A percentile compares a stretch with the other conserved stretches of the same genome.
Evolutionary conservation across 2,797 vertebrate genomes (phyloP).

Genomic region (Sylvia borin): DNA sequence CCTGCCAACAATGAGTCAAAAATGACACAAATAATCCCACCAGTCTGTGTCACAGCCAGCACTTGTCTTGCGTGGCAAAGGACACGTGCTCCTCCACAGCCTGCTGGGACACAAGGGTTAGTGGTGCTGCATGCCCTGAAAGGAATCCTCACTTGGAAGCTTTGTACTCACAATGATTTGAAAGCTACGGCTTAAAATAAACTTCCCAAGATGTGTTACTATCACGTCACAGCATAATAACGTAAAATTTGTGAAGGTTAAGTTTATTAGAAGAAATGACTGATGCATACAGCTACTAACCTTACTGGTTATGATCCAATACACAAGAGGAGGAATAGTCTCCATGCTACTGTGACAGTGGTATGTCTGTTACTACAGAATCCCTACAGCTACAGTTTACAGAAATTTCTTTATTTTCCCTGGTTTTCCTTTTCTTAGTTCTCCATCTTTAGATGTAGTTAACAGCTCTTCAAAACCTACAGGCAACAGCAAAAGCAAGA

Average conservation of each 20-base stretch:
- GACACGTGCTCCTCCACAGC: fast-evolving
- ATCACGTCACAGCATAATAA: not conserved
- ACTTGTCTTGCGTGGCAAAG: fast-evolving
- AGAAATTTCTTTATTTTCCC: not conserved
- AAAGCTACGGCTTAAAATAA: not conserved
- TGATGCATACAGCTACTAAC: not conserved
- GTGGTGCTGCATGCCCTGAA: not conserved
- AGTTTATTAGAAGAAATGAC: not conserved
- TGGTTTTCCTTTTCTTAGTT: not conserved
- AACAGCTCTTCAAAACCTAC: not conserved
- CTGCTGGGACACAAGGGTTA: not conserved
- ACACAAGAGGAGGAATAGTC: not conserved
- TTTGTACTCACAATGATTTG: not conserved
- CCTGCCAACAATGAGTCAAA: not conserved
- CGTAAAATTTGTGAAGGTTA: not conserved
- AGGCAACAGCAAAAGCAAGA: not conserved
- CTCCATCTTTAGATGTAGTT: not conserved
- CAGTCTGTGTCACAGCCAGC: not conserved
- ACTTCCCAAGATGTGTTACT: not conserved
- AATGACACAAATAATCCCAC: not conserved
- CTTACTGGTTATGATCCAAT: not conserved
- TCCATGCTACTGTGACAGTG: not conserved
- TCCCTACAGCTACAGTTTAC: not conserved
- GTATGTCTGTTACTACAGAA: not conserved
- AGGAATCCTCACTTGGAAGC: not conserved